Percentiles rank a stretch among this genome's conserved stretches.
Conservation (phyloP, 2,113 vertebrate species). For the Oxyruncus cristatus region DNA sequence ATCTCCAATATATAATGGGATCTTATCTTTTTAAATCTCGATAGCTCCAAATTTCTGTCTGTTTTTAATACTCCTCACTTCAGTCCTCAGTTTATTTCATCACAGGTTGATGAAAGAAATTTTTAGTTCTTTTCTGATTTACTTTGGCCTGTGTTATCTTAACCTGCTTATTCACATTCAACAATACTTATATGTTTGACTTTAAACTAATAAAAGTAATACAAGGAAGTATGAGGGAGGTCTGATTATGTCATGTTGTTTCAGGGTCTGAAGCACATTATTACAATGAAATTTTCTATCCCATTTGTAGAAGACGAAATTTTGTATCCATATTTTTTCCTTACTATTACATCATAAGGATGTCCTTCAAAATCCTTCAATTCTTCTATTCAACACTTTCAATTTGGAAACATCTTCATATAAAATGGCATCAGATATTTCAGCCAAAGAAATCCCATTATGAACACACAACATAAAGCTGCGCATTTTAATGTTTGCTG, state of each 20-base stretch:
- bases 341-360: neutral
- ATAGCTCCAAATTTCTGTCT: neutral
- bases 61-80: neutral
- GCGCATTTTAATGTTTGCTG: neutral
- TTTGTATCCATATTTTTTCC: neutral
- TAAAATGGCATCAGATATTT: neutral
- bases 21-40: neutral
- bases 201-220: neutral
- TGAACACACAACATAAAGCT: neutral
- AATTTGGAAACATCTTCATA: neutral
- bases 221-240: neutral
- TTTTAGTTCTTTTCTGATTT: neutral
- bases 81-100: neutral
- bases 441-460: neutral
- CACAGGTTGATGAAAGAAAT: neutral
- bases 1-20: neutral
- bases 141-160: neutral
- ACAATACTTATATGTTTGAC: neutral
- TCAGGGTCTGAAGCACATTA: neutral
- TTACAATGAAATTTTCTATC: neutral
- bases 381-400: neutral
- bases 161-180: neutral
- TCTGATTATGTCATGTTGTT: neutral
- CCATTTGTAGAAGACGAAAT: neutral
- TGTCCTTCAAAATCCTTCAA: too few relatives aligned